Evolutionary conservation across 2,113 vertebrate genomes (phyloP).

Genomic region (Engraulis encrasicolus): DNA sequence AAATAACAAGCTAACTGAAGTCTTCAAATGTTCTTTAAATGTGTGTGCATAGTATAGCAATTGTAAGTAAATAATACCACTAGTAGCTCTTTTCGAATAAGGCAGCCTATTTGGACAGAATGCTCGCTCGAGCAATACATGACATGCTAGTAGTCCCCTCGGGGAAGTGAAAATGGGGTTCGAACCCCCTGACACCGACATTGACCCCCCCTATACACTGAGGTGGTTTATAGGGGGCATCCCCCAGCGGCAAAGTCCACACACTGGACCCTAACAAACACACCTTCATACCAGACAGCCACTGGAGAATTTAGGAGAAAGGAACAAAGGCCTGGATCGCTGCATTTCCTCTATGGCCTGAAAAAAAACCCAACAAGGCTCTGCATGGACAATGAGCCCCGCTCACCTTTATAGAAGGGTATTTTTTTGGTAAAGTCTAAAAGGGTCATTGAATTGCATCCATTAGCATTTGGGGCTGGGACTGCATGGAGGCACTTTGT

Average conservation of each 20-base stretch:
- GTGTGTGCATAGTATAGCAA: too few species aligned
- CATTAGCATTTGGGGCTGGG: constrained; percentile 49
- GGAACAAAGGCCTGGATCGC: constrained; percentile 63
- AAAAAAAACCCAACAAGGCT: constrained; percentile 63
- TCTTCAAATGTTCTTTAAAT: too few species aligned
- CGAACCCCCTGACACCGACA: neutral
- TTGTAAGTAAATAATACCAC: too few species aligned
- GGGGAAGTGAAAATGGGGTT: neutral
- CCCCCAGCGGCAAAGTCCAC: neutral
- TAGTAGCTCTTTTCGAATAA: too few species aligned
- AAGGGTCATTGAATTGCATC: constrained; percentile 49
- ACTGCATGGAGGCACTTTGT: constrained; percentile 67
- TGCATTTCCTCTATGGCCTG: constrained; percentile 43
- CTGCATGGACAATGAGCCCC: constrained; percentile 68
- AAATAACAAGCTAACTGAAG: too few species aligned
- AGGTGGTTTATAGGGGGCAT: too few species aligned
- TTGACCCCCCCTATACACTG: neutral
- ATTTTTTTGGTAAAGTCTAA: constrained; percentile 68
- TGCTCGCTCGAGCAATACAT: neutral
- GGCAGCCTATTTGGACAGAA: too few species aligned
- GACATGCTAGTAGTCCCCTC: neutral
- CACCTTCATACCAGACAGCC: constrained; percentile 49
- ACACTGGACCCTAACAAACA: constrained; percentile 3
- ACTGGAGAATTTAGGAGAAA: constrained; percentile 68
- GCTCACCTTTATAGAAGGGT: constrained; percentile 60